Evolutionary conservation across 2,888 invertebrate species (phyloP), one percentile per base, ranked within the genome.

Genomic region (Phoenoteleia sp.): DNA sequence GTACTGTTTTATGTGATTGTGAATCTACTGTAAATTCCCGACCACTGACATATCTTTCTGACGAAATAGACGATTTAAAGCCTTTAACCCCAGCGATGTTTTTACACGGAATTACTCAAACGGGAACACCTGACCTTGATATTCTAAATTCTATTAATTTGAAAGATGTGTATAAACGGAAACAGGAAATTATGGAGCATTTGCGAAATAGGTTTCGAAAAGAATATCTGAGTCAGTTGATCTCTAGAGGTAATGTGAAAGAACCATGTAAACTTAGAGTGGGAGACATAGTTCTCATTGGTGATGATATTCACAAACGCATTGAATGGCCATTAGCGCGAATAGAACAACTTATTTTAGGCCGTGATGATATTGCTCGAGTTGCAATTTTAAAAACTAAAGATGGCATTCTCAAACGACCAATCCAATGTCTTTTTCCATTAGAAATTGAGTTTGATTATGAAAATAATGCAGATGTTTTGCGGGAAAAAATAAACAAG

Each of bases 21-120:
- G 93, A 94, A 83, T 80, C 87, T 1, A 84, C 88, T 0, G 54
- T 94, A 7, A 94, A 94, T 86, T 87, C 90, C 0, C 84, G 93
- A 74, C 93, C 93, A 13, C 81, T 93, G 19, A 92, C 90, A 17
- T 91, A 88, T 25, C 39, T 87, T 39, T 81, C 87, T 2, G 81
- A 84, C 0, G 72, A 72, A 19, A 17, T 74, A 45, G 64, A 87
- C 7, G 89, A 91, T 19, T 74, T 88, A 7, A 71, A 47, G 6
- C 74, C 88, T 1, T 49, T 88, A 33, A 82, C 86, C 1, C 86
- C 87, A 1, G 79, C 60, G 0, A 87, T 86, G 82, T 89, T 87
- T 85, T 72, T 88, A 52, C 79, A 74, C 2, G 85, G 83, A 19
- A 84, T 64, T n/a, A 2, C 2, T 45, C 45, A 71, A 45, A 54